phyloP scores from a whole-genome alignment of 2,888 invertebrate genomes.

The Neoscelio sp. region DNA sequence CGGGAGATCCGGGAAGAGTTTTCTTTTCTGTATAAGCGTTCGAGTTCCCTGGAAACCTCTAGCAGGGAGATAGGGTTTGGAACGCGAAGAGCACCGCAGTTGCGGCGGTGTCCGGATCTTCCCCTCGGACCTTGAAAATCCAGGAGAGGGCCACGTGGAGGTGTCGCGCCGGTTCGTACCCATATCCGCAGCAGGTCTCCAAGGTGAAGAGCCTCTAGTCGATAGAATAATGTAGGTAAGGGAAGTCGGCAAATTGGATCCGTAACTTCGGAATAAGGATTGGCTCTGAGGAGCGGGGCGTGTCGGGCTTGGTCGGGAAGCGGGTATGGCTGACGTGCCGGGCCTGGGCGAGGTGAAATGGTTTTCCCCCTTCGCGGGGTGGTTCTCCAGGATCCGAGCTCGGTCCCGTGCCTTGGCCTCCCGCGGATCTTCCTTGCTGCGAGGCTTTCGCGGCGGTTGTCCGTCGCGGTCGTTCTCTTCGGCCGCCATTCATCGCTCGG shows the following conservation, averaged over 20 bases:
- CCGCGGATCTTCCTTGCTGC: constrained; percentile 82
- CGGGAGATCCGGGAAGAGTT: constrained; percentile 84
- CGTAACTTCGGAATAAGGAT: constrained; percentile 89
- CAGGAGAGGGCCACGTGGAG: constrained; percentile 77
- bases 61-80: constrained; percentile 84
- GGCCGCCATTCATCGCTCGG: constrained; percentile 76
- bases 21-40: constrained; percentile 84
- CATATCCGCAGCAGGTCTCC: constrained; percentile 85
- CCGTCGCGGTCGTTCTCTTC: constrained; percentile 78
- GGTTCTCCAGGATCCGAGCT: constrained; percentile 75
- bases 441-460: constrained; percentile 84
- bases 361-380: constrained; percentile 33
- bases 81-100: constrained; percentile 83
- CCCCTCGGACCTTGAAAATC: constrained; percentile 85
- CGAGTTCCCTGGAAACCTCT: constrained; percentile 84
- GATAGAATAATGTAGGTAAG: constrained; percentile 88
- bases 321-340: constrained; percentile 70
- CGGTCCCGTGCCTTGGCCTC: constrained; percentile 83
- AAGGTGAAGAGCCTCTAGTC: constrained; percentile 81
- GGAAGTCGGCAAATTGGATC: constrained; percentile 88
- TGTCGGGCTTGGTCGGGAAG: constrained; percentile 85
- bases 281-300: constrained; percentile 89
- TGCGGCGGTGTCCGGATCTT: constrained; percentile 83
- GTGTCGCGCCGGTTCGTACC: constrained; percentile 76
- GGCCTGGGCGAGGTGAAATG: constrained; percentile 72